phyloP scores from a whole-genome alignment of 2,113 vertebrate species.

The Oryzias woworae region DNA sequence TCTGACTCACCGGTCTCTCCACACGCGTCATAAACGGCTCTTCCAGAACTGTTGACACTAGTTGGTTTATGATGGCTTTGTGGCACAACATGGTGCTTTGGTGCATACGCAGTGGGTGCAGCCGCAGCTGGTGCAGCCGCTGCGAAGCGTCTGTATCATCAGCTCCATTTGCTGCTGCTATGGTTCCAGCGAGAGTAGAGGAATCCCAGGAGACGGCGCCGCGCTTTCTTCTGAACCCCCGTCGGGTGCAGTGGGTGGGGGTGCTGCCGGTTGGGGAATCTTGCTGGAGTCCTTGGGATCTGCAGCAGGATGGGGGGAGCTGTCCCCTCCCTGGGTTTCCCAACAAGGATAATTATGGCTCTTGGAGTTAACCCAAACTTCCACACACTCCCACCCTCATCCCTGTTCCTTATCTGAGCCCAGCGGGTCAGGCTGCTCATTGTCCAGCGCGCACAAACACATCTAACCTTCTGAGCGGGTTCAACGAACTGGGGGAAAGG shows the following conservation, averaged over 20 bases:
- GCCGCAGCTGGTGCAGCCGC: too few species aligned
- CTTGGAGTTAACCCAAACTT: constrained; percentile 46
- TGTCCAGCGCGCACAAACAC: constrained; percentile 23
- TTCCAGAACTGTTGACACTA: too few species aligned
- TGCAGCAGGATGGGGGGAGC: background rate
- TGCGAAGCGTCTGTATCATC: too few species aligned
- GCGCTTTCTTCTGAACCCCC: too few species aligned
- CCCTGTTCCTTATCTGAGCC: constrained; percentile 56
- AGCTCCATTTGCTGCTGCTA: too few species aligned
- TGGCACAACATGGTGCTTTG: too few species aligned
- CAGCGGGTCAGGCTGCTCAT: constrained; percentile 24
- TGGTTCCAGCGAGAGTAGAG: too few species aligned
- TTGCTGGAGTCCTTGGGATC: background rate
- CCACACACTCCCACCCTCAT: constrained; percentile 41
- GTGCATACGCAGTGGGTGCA: too few species aligned
- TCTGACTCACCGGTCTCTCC: too few species aligned
- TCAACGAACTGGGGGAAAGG: constrained; percentile 31
- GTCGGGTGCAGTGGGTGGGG: background rate
- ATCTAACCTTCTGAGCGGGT: constrained; percentile 16
- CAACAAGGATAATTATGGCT: constrained; percentile 40
- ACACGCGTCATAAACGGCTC: too few species aligned
- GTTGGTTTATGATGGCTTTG: too few species aligned
- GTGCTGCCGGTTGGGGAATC: background rate
- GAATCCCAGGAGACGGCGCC: too few species aligned
- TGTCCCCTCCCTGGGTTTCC: constrained; percentile 32